Base-by-base conservation (phyloP, 2,888 invertebrate genomes). In the Lingula anatina region DNA sequence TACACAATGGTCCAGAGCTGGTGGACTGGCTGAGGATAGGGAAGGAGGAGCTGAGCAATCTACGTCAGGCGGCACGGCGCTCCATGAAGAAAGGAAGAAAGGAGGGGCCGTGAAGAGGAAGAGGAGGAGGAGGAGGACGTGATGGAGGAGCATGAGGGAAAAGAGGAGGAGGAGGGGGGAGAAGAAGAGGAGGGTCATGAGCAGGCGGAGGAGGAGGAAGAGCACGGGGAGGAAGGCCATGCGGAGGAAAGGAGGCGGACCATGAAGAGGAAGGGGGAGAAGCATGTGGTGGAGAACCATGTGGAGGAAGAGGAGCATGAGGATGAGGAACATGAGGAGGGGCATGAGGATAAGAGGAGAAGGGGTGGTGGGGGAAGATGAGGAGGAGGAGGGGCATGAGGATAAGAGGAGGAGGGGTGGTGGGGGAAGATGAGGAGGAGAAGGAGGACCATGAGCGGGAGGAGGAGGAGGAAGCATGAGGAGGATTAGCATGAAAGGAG, bases 121-220 rank as follows among this genome's bases (percentile, higher is more conserved):
- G 44, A 26, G 45, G 46, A 44, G 24, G 45, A 44, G 47, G 27
- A 44, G 26, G 47, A 46, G 47, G 46, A 45, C 7, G 47, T 47
- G 47, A 47, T 25, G 26, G 45, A 47, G 47, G 35, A 45, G 9
- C 21, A 42, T 45, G 28, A 45, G 18, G 28, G 18, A 31, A 47
- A 24, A 12, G 44, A 46, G 48, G 24, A 45, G 25, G 44, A 18
- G 43, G 5, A 28, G 5, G 31, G 35, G 48, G 26, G 48, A 28
- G 45, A 31, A 36, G 28, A 45, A 31, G n/a, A 47, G 7, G 40
- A 39, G 12, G 21, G 20, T 12, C 12, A 18, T 9, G 18, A 18
- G 21, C 12, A 39, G 40, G 18, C 12, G 18, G 20, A 39, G 40
- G 18, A 18, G 18, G 40, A 39, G 40, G 18, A 18, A 39, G 40